Evolutionary conservation across 1,140 invertebrate species (phyloP), one percentile per base, ranked within the genome.

Genomic region (Cyclina sinensis): DNA sequence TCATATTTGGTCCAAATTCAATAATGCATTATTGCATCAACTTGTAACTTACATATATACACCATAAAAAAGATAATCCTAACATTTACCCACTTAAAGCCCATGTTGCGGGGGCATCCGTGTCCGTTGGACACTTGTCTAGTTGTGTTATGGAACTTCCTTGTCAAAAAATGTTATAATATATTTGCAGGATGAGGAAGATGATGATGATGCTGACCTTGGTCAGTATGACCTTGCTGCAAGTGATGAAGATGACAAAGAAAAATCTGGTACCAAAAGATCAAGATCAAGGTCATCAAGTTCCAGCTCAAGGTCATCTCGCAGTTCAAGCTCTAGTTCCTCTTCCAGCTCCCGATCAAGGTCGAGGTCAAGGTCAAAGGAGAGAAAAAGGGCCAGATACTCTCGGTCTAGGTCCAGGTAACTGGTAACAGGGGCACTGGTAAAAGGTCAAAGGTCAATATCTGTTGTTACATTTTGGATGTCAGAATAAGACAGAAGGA

Each of bases 211-310:
- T 84, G 91, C 21, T 54, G 97, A 98, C 95, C 95, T 98, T 83
- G 98, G 97, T n/a, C 98, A 98, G 94, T 98, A 98, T 93, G 97
- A 98, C 95, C 95, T 98, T 54, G 97, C 96, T 94, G 97, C 97
- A 92, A 86, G 87, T 83, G 89, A 86, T 68, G 90, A 87, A 16
- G 59, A 89, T 35, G 84, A 83, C 18, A 62, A 90, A 32, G 79
- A 54, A 32, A 74, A 35, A 24, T 70, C 57, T 27, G 68, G 35
- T 51, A 37, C 35, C 14, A 59, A 78, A 59, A 76, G 78, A 21
- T 43, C 32, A 43, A 12, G 81, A 35, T 86, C 84, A 59, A 62
- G 83, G 57, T 88, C 83, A 76, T 86, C 84, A 16, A 76, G 83
- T 82, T 88, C 65, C 54, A 90, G 88, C 54, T 89, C 88, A 78